Evolutionary conservation across 2,888 invertebrate species (phyloP).

Genomic region (Steinernema hermaphroditum): DNA sequence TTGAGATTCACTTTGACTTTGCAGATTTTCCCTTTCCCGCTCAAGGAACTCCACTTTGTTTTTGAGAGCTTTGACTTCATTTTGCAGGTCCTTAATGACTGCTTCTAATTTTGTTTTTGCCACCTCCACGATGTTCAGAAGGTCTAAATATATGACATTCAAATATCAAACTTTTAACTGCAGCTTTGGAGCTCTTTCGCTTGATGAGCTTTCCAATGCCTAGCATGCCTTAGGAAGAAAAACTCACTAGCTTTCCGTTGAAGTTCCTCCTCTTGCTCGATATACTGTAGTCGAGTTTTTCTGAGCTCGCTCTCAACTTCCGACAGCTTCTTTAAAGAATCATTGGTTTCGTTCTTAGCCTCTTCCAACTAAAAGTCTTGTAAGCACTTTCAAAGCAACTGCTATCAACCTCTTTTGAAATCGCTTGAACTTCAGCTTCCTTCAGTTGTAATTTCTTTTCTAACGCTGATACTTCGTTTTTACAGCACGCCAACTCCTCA

Average conservation of each 20-base stretch:
- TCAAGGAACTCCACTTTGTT: slow-evolving; percentile 66
- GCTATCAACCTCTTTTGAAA: slow-evolving; percentile 64
- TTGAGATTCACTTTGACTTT: slow-evolving; percentile 65
- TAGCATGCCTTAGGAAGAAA: no score
- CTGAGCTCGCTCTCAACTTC: slow-evolving; percentile 45
- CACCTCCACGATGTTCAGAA: slow-evolving; percentile 57
- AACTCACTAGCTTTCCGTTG: background rate
- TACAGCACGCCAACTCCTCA: slow-evolving; percentile 62
- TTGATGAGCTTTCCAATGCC: no score
- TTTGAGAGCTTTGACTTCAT: slow-evolving; percentile 63
- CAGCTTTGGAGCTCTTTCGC: slow-evolving; percentile 6
- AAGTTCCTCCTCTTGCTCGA: slow-evolving; percentile 59
- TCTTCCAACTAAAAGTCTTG: slow-evolving; percentile 53
- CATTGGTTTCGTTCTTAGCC: slow-evolving; percentile 58
- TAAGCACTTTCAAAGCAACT: background rate
- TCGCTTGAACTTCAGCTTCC: slow-evolving; percentile 59
- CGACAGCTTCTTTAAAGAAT: slow-evolving; percentile 49
- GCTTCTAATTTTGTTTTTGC: slow-evolving; percentile 58
- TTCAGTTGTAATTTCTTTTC: slow-evolving; percentile 62
- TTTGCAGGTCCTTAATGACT: slow-evolving; percentile 61
- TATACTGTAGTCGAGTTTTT: slow-evolving; percentile 45
- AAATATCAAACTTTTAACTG: background rate
- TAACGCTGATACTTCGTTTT: slow-evolving; percentile 60
- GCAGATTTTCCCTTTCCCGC: slow-evolving; percentile 64
- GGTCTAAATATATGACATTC: slow-evolving; percentile 41